phyloP scores from a whole-genome alignment of 2,113 vertebrate species.

The Orthonyx spaldingii region DNA sequence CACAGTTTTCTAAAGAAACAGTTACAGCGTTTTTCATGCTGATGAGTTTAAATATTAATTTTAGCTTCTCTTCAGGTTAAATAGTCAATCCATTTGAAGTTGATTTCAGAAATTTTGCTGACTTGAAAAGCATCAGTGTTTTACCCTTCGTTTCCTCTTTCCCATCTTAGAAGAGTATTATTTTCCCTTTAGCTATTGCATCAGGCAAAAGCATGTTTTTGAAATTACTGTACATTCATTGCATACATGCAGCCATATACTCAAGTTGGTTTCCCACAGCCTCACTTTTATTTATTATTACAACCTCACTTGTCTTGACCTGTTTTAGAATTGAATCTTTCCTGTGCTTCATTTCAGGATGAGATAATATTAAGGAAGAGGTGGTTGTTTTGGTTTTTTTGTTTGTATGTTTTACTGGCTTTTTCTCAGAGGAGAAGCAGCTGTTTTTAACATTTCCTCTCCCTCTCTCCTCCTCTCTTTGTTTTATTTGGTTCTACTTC shows the following conservation, averaged over 20 bases:
- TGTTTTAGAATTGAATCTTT: not conserved
- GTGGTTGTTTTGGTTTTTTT: not conserved
- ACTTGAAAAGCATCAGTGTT: not conserved
- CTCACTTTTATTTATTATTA: not conserved
- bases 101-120: not conserved
- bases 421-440: not conserved
- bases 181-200: not conserved
- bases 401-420: not conserved
- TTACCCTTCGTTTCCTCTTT: not conserved
- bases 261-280: not conserved
- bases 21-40: not conserved
- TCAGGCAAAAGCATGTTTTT: not conserved
- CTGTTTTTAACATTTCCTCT: not conserved
- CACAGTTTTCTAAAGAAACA: not conserved
- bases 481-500: not conserved
- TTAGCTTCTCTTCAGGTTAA: constrained; percentile 22
- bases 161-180: not conserved
- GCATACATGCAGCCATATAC: not conserved
- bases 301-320: not conserved
- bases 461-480: not conserved
- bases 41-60: constrained; percentile 22
- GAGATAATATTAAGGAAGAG: not conserved
- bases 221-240: not conserved
- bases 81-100: not conserved
- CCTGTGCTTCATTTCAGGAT: not conserved